Conservation (phyloP, 2,888 invertebrate species). For the Pilophorus perplexus region DNA sequence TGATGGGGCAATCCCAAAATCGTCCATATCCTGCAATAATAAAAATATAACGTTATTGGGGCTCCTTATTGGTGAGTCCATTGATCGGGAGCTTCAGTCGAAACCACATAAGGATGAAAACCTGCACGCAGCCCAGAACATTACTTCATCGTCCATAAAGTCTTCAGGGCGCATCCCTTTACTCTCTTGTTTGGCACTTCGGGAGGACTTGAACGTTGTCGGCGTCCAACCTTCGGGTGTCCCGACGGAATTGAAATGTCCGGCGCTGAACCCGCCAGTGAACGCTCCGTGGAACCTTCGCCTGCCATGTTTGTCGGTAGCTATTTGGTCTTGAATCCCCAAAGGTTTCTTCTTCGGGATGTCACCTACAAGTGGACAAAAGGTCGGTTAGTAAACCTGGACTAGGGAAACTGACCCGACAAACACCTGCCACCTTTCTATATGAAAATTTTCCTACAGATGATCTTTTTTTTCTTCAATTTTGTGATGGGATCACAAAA, state of each 20-base stretch:
- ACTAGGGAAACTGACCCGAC: not conserved
- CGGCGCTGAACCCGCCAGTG: conserved; percentile 97
- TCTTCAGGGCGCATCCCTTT: conserved; percentile 76
- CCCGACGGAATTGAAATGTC: conserved; percentile 95
- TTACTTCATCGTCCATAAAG: conserved; percentile 94
- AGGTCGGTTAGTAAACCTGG: not conserved
- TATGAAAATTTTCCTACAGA: too few relatives aligned
- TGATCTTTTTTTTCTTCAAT: too few relatives aligned
- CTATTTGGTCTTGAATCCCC: conserved; percentile 80
- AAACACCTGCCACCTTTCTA: too few relatives aligned
- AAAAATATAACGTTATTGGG: too few relatives aligned
- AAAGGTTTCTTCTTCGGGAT: conserved; percentile 77
- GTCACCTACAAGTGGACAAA: conserved; percentile 68
- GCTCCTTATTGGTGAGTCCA: too few relatives aligned
- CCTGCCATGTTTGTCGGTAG: conserved; percentile 82
- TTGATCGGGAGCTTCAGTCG: too few relatives aligned
- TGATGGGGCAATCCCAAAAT: conserved; percentile 84
- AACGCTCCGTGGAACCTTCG: conserved; percentile 97
- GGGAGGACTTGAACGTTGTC: conserved; percentile 83
- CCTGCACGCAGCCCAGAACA: too few relatives aligned
- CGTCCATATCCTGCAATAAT: conserved; percentile 63
- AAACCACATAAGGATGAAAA: too few relatives aligned
- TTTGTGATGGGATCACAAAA: too few relatives aligned
- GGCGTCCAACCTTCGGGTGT: conserved; percentile 95
- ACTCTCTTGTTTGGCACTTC: conserved; percentile 64